A percentile compares a stretch with the other conserved stretches of the same genome.
Conservation (phyloP, 2,113 vertebrate genomes). For the Apodemus sylvaticus region DNA sequence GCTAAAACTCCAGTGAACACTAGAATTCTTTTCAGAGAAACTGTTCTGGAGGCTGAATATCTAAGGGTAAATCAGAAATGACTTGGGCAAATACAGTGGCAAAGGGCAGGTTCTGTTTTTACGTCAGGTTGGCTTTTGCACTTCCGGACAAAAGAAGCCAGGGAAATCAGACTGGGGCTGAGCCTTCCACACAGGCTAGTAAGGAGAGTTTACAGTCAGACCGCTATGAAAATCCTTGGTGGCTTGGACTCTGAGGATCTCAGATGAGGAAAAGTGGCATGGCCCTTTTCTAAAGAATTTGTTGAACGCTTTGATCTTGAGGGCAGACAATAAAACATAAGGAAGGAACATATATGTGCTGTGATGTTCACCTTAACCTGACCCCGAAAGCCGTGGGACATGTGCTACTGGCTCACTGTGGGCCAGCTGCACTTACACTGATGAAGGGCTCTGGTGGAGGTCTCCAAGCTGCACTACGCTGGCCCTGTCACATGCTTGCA, state of each 20-base stretch:
- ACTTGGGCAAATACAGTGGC: not conserved
- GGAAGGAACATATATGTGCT: not conserved
- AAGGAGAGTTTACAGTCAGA: not conserved
- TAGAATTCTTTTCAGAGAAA: not conserved
- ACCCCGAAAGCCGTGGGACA: not conserved
- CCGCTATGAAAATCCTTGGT: not conserved
- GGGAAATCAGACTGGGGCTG: not conserved
- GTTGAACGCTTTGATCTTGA: not conserved
- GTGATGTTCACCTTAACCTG: not conserved
- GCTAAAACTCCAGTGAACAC: accelerated
- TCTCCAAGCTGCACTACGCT: not conserved
- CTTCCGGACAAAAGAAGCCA: not conserved
- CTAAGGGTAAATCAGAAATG: not conserved
- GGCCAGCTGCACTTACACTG: not conserved
- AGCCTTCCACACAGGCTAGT: not conserved
- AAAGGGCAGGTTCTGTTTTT: not conserved
- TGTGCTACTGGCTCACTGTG: too few species aligned
- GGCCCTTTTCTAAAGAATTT: not conserved
- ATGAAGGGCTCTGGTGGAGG: not conserved
- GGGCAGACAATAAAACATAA: not conserved
- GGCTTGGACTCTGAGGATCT: not conserved
- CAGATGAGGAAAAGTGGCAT: not conserved
- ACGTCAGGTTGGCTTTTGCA: not conserved
- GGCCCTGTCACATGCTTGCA: not conserved
- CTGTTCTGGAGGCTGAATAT: not conserved